phyloP scores from a whole-genome alignment of 2,113 vertebrate species.

The Apus apus region DNA sequence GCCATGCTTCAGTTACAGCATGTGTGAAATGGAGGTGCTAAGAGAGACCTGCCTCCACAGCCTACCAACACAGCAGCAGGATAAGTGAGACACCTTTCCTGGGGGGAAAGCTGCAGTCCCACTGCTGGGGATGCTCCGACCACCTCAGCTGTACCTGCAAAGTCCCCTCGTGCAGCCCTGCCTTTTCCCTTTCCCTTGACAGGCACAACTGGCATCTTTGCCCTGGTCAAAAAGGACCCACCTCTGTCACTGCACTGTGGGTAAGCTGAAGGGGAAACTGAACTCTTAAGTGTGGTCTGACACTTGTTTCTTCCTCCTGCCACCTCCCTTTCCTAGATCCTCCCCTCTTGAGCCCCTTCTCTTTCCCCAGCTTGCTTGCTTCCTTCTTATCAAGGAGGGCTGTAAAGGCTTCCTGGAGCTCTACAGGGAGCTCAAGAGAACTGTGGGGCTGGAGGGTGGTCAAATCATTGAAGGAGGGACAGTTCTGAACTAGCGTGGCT shows the following conservation, averaged over 20 bases:
- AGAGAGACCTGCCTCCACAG: neutral
- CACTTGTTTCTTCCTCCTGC: neutral
- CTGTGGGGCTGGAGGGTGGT: fast-evolving
- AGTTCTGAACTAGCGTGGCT: neutral
- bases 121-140: neutral
- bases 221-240: neutral
- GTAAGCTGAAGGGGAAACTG: neutral
- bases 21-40: neutral
- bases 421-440: neutral
- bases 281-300: fast-evolving
- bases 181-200: neutral
- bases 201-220: neutral
- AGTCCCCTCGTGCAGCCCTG: neutral
- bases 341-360: neutral
- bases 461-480: neutral
- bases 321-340: neutral
- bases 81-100: neutral
- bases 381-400: neutral
- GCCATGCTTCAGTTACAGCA: neutral
- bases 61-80: neutral
- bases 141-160: neutral
- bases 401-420: neutral
- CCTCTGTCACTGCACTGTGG: neutral
- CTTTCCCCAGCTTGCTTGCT: neutral
- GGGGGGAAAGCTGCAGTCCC: neutral